Percentiles rank a stretch among this genome's conserved stretches.
Conservation (phyloP, 2,797 vertebrate genomes). For the Poeciliopsis paucimaculata region DNA sequence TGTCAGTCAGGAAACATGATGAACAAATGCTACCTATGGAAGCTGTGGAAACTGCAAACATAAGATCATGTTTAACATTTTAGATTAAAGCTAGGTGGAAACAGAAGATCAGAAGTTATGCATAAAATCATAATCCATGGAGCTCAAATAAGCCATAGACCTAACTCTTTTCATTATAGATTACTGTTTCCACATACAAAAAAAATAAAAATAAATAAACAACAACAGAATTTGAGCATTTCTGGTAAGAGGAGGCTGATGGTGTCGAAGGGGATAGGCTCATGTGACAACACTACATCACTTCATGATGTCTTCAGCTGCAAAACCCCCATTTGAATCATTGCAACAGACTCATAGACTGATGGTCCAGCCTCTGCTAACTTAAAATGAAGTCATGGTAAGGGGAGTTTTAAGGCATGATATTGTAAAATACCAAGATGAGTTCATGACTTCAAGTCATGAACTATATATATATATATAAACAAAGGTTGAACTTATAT, state of each 20-base stretch:
- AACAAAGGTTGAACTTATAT: too few relatives aligned
- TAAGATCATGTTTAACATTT: neutral
- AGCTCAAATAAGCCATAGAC: neutral
- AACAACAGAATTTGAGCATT: slow-evolving; percentile 6
- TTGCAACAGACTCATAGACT: slow-evolving; percentile 21
- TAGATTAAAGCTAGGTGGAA: neutral
- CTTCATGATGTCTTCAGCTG: slow-evolving; percentile 13
- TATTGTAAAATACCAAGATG: slow-evolving; percentile 22
- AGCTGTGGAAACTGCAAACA: neutral
- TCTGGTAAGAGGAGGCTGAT: slow-evolving; percentile 33
- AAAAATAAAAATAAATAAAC: slow-evolving; percentile 17
- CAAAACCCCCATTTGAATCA: slow-evolving; percentile 34
- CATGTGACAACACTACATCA: slow-evolving; percentile 30
- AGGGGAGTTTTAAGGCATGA: slow-evolving; percentile 29
- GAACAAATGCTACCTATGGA: neutral
- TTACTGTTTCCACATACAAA: slow-evolving; percentile 6
- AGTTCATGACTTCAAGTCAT: slow-evolving; percentile 20
- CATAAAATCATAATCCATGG: neutral
- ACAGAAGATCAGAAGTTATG: neutral
- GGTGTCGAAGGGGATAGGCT: neutral
- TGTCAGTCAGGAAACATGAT: neutral
- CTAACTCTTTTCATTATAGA: neutral
- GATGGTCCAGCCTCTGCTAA: slow-evolving; percentile 14
- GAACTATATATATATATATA: too few relatives aligned
- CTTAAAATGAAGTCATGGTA: slow-evolving; percentile 22